A percentile compares a stretch with the other conserved stretches of the same genome.
Evolutionary conservation across 1,140 invertebrate genomes (phyloP).

Genomic region (Campoletis sonorensis): DNA sequence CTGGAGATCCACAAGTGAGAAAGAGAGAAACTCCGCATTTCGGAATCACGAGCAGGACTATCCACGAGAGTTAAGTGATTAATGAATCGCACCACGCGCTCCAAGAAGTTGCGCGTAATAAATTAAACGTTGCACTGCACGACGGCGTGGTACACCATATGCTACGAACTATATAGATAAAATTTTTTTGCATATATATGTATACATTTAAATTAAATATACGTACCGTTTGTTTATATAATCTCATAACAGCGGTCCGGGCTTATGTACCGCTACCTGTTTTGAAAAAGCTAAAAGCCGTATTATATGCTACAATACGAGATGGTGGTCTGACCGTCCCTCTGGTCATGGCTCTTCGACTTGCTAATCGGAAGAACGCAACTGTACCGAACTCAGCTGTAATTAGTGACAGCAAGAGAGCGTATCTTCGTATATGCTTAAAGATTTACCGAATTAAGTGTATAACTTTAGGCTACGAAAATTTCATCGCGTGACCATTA

Average conservation of each 20-base stretch:
- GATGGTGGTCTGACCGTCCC: background rate
- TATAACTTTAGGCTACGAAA: background rate
- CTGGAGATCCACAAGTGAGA: background rate
- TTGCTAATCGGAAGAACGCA: background rate
- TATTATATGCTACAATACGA: conserved; percentile 23
- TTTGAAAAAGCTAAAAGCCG: conserved; percentile 46
- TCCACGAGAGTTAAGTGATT: conserved; percentile 41
- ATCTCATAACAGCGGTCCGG: background rate
- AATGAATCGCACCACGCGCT: conserved; percentile 46
- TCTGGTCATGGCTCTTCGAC: background rate
- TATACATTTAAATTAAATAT: background rate
- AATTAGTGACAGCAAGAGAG: conserved; percentile 27
- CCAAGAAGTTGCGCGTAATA: conserved; percentile 43
- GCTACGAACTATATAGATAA: conserved; percentile 9
- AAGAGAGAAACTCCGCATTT: background rate
- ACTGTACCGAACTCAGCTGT: conserved; percentile 24
- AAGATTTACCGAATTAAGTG: conserved; percentile 5
- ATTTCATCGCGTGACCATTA: conserved; percentile 32
- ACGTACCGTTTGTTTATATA: background rate
- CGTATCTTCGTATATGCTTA: background rate
- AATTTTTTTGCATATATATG: background rate
- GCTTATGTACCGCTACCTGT: conserved; percentile 45
- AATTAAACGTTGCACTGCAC: conserved; percentile 43
- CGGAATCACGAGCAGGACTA: conserved; percentile 18
- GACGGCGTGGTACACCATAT: conserved; percentile 2